A percentile compares a stretch with the other conserved stretches of the same genome.
Conservation (phyloP, 2,113 vertebrate species). For the Dicaeum eximium region DNA sequence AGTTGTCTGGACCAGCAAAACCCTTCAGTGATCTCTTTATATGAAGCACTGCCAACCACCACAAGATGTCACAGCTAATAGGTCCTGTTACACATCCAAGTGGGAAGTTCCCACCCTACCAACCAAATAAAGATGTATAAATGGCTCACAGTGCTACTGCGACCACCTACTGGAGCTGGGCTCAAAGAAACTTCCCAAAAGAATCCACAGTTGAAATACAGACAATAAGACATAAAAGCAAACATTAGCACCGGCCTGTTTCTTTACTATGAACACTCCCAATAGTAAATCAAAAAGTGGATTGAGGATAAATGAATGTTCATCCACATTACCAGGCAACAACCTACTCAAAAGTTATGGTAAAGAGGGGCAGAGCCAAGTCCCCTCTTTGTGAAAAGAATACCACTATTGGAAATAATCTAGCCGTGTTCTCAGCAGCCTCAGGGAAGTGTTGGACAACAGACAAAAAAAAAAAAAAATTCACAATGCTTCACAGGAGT, state of each 20-base stretch:
- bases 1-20: not conserved
- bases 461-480: not conserved
- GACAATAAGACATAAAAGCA: not conserved
- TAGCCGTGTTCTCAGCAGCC: not conserved
- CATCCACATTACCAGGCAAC: not conserved
- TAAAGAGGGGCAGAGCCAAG: not conserved
- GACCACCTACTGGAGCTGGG: not conserved
- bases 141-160: not conserved
- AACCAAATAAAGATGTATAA: not conserved
- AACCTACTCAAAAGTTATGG: not conserved
- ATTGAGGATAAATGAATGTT: not conserved
- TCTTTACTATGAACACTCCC: not conserved
- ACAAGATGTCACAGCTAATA: not conserved
- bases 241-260: not conserved
- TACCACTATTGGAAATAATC: not conserved
- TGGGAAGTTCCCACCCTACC: not conserved
- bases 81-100: not conserved
- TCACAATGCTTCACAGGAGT: not conserved
- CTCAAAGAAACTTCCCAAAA: not conserved
- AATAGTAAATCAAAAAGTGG: not conserved
- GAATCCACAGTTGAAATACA: not conserved
- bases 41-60: not conserved
- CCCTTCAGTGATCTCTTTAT: not conserved
- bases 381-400: not conserved
- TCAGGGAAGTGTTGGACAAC: not conserved